Evolutionary conservation across 2,113 vertebrate species (phyloP), one percentile per base, ranked within the genome.

Genomic region (Scortum barcoo): DNA sequence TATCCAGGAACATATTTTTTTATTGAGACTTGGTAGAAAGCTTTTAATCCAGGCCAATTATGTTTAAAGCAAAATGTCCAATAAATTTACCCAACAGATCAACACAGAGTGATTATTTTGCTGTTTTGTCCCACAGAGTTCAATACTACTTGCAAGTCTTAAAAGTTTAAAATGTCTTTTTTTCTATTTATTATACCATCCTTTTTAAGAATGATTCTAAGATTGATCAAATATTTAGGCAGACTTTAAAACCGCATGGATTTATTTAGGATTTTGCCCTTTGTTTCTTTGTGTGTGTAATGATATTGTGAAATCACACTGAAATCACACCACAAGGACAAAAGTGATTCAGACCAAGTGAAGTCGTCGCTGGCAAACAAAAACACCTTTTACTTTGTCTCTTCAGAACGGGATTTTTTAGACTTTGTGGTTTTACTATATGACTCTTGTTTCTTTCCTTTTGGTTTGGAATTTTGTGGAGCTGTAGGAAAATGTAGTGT

Each of bases 151-250:
- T 50, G 30, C 1, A 0, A 33, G 1, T 36, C 20, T 54, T 38
- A 9, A 53, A n/a, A 30, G 5, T 10, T 3, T n/a, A n/a, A n/a
- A n/a, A n/a, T n/a, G n/a, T 13, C 28, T 26, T 42, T 42, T 11
- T 14, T 44, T 76, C 30, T 76, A 48, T 65, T 63, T 62, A 56
- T 60, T 40, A 4, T 33, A 50, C 63, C 70, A n/a, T 56, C 14
- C 36, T 46, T 70, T 54, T 60, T 20, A 51, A 63, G 17, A 72
- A 60, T 3, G 36, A 82, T 53, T 58, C 57, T 56, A 46, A 33
- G 69, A 40, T 76, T 2, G 2, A 76, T 84, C 48, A 70, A 76
- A 82, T 80, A 73, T 88, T 77, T 67, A 40, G 19, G 61, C 75
- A 79, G 67, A 53, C 61, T 62, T 78, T 78, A 28, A 75, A 80